Percentiles rank a stretch among this genome's conserved stretches.
phyloP scores from a whole-genome alignment of 2,797 vertebrate species.

The Crocidura indochinensis region DNA sequence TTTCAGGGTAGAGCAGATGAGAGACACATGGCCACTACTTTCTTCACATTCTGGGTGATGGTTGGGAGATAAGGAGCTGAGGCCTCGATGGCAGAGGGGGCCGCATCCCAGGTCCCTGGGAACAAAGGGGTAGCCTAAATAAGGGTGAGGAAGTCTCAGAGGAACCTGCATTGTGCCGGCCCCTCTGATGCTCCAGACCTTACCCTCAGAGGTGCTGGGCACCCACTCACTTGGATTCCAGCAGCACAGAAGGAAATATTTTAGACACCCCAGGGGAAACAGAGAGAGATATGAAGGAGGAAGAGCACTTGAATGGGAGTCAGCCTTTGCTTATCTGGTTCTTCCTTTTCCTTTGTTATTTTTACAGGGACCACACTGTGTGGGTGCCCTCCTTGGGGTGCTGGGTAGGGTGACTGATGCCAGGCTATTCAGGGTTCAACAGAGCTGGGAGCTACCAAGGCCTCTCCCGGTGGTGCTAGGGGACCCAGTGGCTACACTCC shows the following conservation, averaged over 20 bases:
- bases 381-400: too few species aligned
- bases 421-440: neutral
- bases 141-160: neutral
- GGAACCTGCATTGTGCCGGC: neutral
- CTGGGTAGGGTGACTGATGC: too few species aligned
- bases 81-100: neutral
- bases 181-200: neutral
- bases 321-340: neutral
- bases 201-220: neutral
- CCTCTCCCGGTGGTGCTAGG: neutral
- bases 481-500: too few species aligned
- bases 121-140: too few species aligned
- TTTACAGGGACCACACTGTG: too few species aligned
- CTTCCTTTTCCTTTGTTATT: too few species aligned
- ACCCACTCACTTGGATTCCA: neutral
- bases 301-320: neutral
- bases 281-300: neutral
- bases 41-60: neutral
- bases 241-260: neutral
- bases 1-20: neutral
- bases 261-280: neutral
- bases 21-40: neutral
- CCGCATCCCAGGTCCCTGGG: too few species aligned
- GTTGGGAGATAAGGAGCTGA: fast-evolving
- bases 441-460: neutral